Percentiles rank a stretch among this genome's conserved stretches.
phyloP scores from a whole-genome alignment of 2,888 invertebrate species.

The Machimus rusticus region DNA sequence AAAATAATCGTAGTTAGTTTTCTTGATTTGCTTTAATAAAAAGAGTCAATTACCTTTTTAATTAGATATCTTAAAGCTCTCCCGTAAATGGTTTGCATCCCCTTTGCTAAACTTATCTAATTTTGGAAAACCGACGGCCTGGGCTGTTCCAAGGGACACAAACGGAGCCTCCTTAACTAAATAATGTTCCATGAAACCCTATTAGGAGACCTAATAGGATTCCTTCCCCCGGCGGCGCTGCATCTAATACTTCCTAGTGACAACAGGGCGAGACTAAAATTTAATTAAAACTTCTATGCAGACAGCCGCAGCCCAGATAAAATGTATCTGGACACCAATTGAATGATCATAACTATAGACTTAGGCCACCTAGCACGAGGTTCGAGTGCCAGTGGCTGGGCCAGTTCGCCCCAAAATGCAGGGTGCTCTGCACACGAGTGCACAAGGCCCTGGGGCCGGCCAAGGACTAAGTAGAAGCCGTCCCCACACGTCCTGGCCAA shows the following conservation, averaged over 20 bases:
- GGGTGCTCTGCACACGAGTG: neutral
- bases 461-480: neutral
- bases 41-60: neutral
- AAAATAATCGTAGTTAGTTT: too few relatives aligned
- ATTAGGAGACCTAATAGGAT: constrained; percentile 21
- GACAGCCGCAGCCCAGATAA: constrained; percentile 9
- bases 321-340: constrained; percentile 35
- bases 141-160: neutral
- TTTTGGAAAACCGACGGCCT: neutral
- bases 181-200: constrained; percentile 10
- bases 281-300: constrained; percentile 34
- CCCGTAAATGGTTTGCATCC: neutral
- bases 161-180: constrained; percentile 19
- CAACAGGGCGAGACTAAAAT: constrained; percentile 24
- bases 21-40: neutral
- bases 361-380: neutral
- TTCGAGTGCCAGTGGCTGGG: neutral
- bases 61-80: neutral
- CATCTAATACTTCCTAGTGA: constrained; percentile 1
- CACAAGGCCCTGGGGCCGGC: neutral
- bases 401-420: neutral
- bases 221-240: neutral
- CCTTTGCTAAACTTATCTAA: neutral
- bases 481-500: neutral
- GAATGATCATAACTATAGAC: constrained; percentile 23